A percentile compares a stretch with the other conserved stretches of the same genome.
phyloP scores from a whole-genome alignment of 2,113 vertebrate genomes.

The Rana temporaria region DNA sequence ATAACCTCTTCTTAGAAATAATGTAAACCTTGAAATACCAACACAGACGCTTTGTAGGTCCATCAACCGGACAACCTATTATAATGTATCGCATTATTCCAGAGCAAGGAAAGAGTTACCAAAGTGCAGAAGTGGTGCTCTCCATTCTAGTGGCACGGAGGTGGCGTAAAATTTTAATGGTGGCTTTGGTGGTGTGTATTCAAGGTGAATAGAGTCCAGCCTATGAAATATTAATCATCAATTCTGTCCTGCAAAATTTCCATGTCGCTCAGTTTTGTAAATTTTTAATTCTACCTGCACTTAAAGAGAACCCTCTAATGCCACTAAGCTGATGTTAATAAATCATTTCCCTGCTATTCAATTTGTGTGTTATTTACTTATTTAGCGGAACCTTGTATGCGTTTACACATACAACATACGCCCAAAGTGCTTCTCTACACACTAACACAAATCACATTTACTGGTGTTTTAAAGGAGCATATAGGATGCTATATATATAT shows the following conservation, averaged over 20 bases:
- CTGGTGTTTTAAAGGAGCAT: too few relatives aligned
- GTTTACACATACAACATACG: neutral
- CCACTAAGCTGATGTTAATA: constrained; percentile 45
- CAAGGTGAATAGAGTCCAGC: constrained; percentile 37
- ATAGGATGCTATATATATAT: too few relatives aligned
- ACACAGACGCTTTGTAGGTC: too few relatives aligned
- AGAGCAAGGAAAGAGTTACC: constrained; percentile 30
- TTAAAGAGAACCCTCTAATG: constrained; percentile 42
- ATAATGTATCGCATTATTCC: neutral
- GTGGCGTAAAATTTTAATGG: constrained; percentile 46
- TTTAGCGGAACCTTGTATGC: constrained; percentile 30
- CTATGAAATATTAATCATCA: constrained; percentile 46
- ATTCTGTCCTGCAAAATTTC: constrained; percentile 54
- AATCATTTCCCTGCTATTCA: constrained; percentile 44
- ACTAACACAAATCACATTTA: too few relatives aligned
- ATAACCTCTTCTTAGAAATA: too few relatives aligned
- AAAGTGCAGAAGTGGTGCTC: neutral
- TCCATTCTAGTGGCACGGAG: constrained; percentile 1
- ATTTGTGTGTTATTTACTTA: constrained; percentile 54
- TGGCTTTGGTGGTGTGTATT: constrained; percentile 42
- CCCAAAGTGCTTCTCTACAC: too few relatives aligned
- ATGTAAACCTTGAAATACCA: too few relatives aligned
- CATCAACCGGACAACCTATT: too few relatives aligned
- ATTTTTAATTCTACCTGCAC: constrained; percentile 57
- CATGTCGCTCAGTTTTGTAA: constrained; percentile 45